Evolutionary conservation across 1,140 invertebrate genomes (phyloP), one percentile per base, ranked within the genome.

Genomic region (Drosophila ohnishii): DNA sequence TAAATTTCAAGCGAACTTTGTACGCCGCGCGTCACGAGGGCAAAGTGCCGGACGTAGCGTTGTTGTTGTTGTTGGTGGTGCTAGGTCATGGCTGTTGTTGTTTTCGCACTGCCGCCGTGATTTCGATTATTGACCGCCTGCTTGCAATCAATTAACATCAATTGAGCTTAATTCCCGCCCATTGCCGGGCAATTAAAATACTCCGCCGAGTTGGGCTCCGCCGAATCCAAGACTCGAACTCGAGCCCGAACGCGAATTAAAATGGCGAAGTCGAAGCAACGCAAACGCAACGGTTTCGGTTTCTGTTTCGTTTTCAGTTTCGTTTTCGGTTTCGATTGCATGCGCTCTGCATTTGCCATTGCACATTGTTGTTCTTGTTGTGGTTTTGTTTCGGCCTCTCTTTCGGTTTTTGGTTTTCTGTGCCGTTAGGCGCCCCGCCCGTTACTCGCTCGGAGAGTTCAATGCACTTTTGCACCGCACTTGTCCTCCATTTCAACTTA

Each of bases 161-260:
- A 85, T 85, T 85, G 79, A 87, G 62, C 70, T 72, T 65, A 78
- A 85, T 87, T 84, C 25, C 30, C 14, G 25, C 25, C 34, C 47
- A 67, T 67, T 67, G 67, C 51, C 63, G 63, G 50, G 44, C 63
- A 75, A 75, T 75, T 66, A 55, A 34, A 72, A 30, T 19, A 22
- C 47, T 71, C 44, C 60, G 34, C 28, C 37, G n/a, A 35, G 40
- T 35, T 35, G 44, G 35, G 32, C 40, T 42, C 42, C 47, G 42
- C 37, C 47, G 42, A 65, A 37, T 48, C 66, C 73, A 53, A 75
- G 30, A 75, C 34, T 42, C 61, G 51, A 64, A 39, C 37, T 35
- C 60, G 40, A 70, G 51, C 37, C 13, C 7, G 47, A 40, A 34
- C 14, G 30, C 63, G 40, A 70, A 70, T 35, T 34, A 75, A 75